Conservation (phyloP, 1,140 invertebrate species). For the Pantala flavescens region DNA sequence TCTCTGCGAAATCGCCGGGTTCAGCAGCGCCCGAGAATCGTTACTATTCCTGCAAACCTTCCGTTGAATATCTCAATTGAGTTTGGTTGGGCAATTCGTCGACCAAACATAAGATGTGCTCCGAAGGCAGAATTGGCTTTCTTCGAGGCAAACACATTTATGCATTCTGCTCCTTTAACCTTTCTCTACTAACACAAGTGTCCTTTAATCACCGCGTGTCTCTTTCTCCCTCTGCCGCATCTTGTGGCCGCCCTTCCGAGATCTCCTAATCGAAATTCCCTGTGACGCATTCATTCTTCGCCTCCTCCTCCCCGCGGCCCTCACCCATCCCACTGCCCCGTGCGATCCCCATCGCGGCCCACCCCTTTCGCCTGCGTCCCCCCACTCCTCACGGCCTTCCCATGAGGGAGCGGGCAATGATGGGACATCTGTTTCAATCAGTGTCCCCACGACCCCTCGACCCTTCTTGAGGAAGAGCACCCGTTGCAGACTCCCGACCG, state of each 20-base stretch:
- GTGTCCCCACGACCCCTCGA: not conserved
- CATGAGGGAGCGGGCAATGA: not conserved
- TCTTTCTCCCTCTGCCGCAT: not conserved
- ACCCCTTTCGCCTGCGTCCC: not conserved
- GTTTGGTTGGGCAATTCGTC: no score
- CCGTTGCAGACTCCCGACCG: not conserved
- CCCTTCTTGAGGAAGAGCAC: not conserved
- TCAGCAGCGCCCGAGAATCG: no score
- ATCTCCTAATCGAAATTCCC: not conserved
- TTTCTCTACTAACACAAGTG: not conserved
- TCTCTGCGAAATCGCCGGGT: no score
- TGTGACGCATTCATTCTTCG: not conserved
- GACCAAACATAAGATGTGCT: no score
- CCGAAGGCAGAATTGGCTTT: no score
- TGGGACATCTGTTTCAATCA: conserved; percentile 9
- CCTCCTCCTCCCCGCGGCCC: not conserved
- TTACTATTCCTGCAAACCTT: no score
- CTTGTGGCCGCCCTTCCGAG: not conserved
- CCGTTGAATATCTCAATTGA: no score
- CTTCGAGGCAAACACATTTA: no score
- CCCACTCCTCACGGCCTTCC: not conserved
- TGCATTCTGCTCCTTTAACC: not conserved
- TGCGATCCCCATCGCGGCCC: not conserved
- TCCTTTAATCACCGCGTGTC: not conserved
- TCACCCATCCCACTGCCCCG: not conserved